Evolutionary conservation across 2,797 vertebrate genomes (phyloP).

Genomic region (Graptemys geographica): DNA sequence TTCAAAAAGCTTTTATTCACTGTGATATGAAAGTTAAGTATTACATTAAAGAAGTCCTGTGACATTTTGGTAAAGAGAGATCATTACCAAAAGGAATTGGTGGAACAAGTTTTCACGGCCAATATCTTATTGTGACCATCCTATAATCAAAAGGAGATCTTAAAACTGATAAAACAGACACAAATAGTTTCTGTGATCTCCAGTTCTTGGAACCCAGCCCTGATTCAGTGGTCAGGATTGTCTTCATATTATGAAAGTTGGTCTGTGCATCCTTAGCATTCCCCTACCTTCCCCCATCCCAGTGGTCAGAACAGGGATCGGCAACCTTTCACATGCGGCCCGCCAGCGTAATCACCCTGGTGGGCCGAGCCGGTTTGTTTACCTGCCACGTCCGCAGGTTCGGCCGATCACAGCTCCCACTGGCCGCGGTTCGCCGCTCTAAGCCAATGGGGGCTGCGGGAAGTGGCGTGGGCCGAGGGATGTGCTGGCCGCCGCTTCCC

Average conservation of each 20-base stretch:
- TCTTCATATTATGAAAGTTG: neutral
- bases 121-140: conserved; percentile 12
- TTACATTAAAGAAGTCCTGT: conserved; percentile 19
- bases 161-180: conserved; percentile 5
- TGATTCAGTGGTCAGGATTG: neutral
- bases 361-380: too few relatives aligned
- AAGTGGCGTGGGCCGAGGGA: too few relatives aligned
- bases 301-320: neutral
- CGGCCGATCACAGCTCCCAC: too few relatives aligned
- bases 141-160: conserved; percentile 14
- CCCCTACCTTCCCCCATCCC: neutral
- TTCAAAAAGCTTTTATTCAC: conserved; percentile 62
- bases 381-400: too few relatives aligned
- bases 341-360: too few relatives aligned
- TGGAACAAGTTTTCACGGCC: neutral
- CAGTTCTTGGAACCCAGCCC: neutral
- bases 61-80: conserved; percentile 41
- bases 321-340: too few relatives aligned
- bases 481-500: too few relatives aligned
- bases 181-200: conserved; percentile 1
- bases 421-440: too few relatives aligned
- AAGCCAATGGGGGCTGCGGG: too few relatives aligned
- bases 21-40: conserved; percentile 25
- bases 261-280: neutral
- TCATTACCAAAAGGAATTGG: neutral